Evolutionary conservation across 2,797 vertebrate genomes (phyloP).

Genomic region (Hemibagrus guttatus): DNA sequence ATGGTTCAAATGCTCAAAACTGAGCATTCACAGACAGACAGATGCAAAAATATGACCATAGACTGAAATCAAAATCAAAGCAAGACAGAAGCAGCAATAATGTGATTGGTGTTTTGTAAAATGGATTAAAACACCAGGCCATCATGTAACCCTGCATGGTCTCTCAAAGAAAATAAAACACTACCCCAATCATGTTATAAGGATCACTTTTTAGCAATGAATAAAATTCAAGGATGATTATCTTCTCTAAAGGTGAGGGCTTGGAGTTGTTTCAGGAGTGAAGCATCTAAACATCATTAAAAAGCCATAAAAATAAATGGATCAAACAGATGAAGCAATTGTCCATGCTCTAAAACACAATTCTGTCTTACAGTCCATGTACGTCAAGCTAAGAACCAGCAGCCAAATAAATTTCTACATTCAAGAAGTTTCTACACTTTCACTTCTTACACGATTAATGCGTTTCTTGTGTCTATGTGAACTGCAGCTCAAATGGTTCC

Average conservation of each 20-base stretch:
- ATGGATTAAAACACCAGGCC: conserved; percentile 52
- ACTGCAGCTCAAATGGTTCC: not conserved
- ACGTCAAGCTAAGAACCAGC: not conserved
- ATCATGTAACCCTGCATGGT: conserved; percentile 57
- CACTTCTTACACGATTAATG: not conserved
- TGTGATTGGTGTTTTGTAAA: conserved; percentile 26
- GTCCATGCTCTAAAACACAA: not conserved
- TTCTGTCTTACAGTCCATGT: not conserved
- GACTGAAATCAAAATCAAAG: not conserved
- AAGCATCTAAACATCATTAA: not conserved
- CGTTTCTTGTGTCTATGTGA: not conserved
- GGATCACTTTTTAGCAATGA: not conserved
- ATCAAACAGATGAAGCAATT: not conserved
- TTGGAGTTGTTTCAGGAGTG: too few species aligned
- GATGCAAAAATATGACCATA: not conserved
- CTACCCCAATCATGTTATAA: conserved; percentile 6
- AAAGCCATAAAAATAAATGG: not conserved
- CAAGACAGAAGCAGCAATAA: not conserved
- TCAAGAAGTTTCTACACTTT: not conserved
- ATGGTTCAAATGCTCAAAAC: not conserved
- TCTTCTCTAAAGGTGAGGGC: not conserved
- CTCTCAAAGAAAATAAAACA: conserved; percentile 5
- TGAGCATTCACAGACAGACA: not conserved
- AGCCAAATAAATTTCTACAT: not conserved
- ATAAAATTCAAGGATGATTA: not conserved